These are phyloP conservation scores for Alosa sapidissima DNA, from an alignment of 2,797 vertebrate species.

Conservation along the genomic window DNA sequence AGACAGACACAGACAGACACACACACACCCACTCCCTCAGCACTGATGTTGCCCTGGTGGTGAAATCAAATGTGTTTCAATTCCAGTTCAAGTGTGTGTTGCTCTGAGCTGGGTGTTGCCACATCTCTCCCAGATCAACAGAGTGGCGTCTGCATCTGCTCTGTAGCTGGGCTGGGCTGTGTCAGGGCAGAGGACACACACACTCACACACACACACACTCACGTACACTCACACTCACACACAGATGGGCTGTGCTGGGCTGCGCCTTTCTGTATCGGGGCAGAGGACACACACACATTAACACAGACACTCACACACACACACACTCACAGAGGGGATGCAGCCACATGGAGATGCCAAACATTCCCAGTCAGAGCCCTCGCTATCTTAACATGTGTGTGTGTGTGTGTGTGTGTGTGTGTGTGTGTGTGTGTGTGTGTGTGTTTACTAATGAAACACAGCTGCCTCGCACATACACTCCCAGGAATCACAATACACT, in stretches of 20 bases:
- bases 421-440: neutral
- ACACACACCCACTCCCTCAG: neutral
- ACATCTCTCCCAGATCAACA: neutral
- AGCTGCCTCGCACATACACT: neutral
- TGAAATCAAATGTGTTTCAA: neutral
- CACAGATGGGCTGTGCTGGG: neutral
- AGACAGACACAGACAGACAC: neutral
- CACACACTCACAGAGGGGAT: neutral
- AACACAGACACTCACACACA: too few species aligned
- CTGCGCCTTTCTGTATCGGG: neutral
- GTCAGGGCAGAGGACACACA: too few species aligned
- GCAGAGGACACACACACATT: too few species aligned
- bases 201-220: too few species aligned
- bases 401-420: neutral
- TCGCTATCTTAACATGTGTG: neutral
- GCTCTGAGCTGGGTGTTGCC: neutral
- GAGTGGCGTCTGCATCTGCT: neutral
- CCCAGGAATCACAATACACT: neutral
- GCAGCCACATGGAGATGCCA: neutral
- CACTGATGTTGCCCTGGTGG: neutral
- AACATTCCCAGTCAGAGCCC: neutral
- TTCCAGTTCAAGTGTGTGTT: neutral
- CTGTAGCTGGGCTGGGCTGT: neutral
- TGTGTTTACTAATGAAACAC: constrained; percentile 15
- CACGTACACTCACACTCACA: too few species aligned